phyloP scores from a whole-genome alignment of 2,888 invertebrate genomes.

The Electrophaes corylata region DNA sequence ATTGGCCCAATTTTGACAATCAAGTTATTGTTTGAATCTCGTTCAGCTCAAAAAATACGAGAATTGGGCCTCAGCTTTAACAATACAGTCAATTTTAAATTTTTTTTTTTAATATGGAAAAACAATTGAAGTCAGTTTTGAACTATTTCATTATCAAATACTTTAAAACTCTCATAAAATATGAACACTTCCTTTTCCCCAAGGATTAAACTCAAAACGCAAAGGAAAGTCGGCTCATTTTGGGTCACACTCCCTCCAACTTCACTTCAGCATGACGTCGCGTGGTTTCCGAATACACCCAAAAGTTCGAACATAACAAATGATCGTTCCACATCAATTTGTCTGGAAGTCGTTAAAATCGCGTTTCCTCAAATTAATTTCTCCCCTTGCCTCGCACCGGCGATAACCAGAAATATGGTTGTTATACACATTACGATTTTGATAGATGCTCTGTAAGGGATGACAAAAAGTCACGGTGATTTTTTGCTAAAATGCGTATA shows the following conservation, averaged over 20 bases:
- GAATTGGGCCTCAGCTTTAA: too few relatives aligned
- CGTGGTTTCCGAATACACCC: slow-evolving; percentile 51
- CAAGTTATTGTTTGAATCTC: too few relatives aligned
- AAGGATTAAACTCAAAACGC: slow-evolving; percentile 17
- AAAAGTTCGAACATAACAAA: slow-evolving; percentile 67
- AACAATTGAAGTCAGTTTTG: too few relatives aligned
- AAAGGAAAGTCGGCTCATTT: slow-evolving; percentile 8
- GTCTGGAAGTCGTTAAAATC: slow-evolving; percentile 75
- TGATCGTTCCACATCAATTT: slow-evolving; percentile 76
- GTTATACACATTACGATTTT: slow-evolving; percentile 64
- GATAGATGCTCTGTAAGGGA: slow-evolving; percentile 56
- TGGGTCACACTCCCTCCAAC: slow-evolving; percentile 12
- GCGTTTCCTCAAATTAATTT: slow-evolving; percentile 78
- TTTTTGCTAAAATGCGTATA: slow-evolving; percentile 12
- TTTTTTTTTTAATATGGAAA: too few relatives aligned
- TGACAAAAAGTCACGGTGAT: slow-evolving; percentile 42
- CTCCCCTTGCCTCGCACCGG: slow-evolving; percentile 53
- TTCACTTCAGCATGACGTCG: slow-evolving; percentile 22
- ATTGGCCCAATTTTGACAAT: too few relatives aligned
- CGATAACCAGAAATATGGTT: slow-evolving; percentile 62
- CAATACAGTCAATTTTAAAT: too few relatives aligned
- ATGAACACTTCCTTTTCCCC: slow-evolving; percentile 7
- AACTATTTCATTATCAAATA: neutral
- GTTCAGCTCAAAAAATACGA: too few relatives aligned
- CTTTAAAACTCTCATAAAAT: neutral